Evolutionary conservation across 1,140 invertebrate genomes (phyloP).

Genomic region (Papilio polytes): DNA sequence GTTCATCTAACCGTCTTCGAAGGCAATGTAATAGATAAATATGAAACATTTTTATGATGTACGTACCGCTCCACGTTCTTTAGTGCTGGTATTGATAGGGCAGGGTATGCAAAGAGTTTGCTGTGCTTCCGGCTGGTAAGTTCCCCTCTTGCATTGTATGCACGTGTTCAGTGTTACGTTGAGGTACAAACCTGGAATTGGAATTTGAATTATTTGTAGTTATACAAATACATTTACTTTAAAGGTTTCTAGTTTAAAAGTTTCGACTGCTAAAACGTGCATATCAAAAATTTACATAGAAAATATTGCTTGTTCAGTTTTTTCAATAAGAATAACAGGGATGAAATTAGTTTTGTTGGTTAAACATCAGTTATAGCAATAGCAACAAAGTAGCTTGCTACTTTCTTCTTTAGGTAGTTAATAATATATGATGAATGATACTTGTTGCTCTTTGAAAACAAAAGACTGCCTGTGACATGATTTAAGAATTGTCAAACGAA

Average conservation of each 20-base stretch:
- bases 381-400: neutral
- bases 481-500: neutral
- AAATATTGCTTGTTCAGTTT: too few relatives aligned
- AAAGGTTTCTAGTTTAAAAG: too few relatives aligned
- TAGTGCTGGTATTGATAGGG: constrained; percentile 96
- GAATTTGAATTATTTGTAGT: neutral
- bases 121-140: constrained; percentile 95
- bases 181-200: constrained; percentile 89
- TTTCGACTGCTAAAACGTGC: neutral
- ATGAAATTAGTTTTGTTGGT: neutral
- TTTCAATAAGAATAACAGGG: neutral
- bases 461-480: neutral
- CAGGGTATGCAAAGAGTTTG: constrained; percentile 95
- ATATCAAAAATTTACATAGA: neutral
- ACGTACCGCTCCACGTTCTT: constrained; percentile 90
- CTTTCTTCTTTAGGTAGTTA: neutral
- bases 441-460: neutral
- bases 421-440: neutral
- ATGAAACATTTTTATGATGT: neutral
- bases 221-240: too few relatives aligned
- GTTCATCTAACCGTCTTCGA: neutral
- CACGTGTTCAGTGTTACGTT: constrained; percentile 94
- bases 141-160: constrained; percentile 94
- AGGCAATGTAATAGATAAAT: neutral
- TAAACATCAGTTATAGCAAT: neutral